A percentile compares a stretch with the other conserved stretches of the same genome.
Conservation (phyloP, 2,888 invertebrate genomes). For the Trissolcus brochymenae region DNA sequence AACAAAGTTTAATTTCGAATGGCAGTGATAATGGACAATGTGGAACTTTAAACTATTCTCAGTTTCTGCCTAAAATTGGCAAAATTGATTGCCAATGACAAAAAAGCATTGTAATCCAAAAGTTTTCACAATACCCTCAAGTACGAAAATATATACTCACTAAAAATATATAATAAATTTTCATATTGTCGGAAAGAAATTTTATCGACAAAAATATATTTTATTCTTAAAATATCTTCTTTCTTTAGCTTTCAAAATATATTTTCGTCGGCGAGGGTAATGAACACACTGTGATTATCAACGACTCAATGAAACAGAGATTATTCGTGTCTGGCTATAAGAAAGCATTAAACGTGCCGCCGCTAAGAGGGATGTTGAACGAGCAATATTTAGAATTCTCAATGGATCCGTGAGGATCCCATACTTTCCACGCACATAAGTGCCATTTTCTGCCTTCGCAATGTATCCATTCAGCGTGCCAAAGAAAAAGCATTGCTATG, state of each 20-base stretch:
- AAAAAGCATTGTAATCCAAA: constrained; percentile 55
- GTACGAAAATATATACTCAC: no score
- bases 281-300: constrained; percentile 63
- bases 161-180: no score
- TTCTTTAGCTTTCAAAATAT: no score
- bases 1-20: no score
- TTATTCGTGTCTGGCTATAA: constrained; percentile 57
- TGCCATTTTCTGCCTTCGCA: constrained; percentile 58
- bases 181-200: no score
- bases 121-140: constrained; percentile 54
- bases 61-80: neutral
- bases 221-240: no score
- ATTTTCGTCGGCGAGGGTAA: no score
- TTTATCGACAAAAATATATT: no score
- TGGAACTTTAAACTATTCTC: no score
- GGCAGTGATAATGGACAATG: no score
- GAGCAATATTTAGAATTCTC: constrained; percentile 71
- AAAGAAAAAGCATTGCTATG: constrained; percentile 33
- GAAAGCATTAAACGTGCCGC: constrained; percentile 64
- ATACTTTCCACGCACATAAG: constrained; percentile 72
- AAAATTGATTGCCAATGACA: no score
- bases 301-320: constrained; percentile 62
- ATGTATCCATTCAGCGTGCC: constrained; percentile 53
- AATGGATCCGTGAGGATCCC: constrained; percentile 67
- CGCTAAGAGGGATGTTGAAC: constrained; percentile 64